Evolutionary conservation across 2,888 invertebrate genomes (phyloP), one percentile per base, ranked within the genome.

Genomic region (Brachypalpus laphriformis): DNA sequence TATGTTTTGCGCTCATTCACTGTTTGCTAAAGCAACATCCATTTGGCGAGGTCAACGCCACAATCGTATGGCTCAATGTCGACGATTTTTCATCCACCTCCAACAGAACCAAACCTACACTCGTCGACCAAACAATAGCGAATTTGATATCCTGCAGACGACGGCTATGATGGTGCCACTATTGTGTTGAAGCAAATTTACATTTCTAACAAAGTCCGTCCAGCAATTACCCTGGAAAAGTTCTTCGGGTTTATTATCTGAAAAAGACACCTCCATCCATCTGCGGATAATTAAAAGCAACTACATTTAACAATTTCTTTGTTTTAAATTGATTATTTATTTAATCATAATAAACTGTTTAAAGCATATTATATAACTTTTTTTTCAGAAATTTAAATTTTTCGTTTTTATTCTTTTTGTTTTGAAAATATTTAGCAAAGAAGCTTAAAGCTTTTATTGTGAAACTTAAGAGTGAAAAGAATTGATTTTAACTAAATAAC

Each of bases 271-370:
- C 20, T 6, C 1, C 14, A 16, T 1, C 14, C 11, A 45, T 42
- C 16, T n/a, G n/a, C n/a, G 11, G 11, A 14, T 5, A 45, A 45
- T n/a, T n/a, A n/a, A n/a, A n/a, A n/a, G n/a, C n/a, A n/a, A 45
- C 45, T 4, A 47, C 6, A 18, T n/a, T 18, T 9, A 18, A 14
- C 1, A 1, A 45, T 45, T 20, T 8, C 8, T 47, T 47, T 47
- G 4, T 57, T 16, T 49, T 47, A 56, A 68, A 68, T 77, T 45
- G 59, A 22, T 61, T 68, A 68, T 77, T 70, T 77, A 77, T 70
- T 77, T 49, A 45, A 42, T 77, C 49, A 59, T 68, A 63, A 59
- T 68, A 68, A 77, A 77, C 57, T 28, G 68, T 68, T 59, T 14
- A 77, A 77, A 77, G 76, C 68, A 77, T 68, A 63, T 42, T 25